Conservation (phyloP, 2,113 vertebrate genomes). For the Tachysurus vachellii region DNA sequence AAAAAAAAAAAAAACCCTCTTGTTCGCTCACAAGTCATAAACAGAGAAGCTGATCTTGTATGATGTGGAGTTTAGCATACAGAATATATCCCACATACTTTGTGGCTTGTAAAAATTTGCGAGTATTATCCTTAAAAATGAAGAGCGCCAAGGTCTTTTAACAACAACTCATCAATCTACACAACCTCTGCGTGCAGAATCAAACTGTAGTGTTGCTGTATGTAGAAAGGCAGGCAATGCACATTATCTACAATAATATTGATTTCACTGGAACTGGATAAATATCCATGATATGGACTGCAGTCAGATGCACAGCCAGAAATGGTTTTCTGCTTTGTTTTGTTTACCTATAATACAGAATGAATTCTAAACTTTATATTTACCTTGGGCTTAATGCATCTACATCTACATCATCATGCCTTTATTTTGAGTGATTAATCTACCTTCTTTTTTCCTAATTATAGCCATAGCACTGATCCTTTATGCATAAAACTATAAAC, state of each 20-base stretch:
- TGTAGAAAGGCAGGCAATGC: background rate
- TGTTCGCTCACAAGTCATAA: constrained; percentile 33
- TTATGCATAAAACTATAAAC: background rate
- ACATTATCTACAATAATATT: background rate
- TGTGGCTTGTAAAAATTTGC: constrained; percentile 18
- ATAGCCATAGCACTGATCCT: background rate
- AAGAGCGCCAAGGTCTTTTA: background rate
- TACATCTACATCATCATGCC: background rate
- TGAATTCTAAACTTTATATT: background rate
- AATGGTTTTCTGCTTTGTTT: background rate
- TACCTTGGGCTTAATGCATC: background rate
- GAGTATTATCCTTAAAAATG: background rate
- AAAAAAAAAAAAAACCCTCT: constrained; percentile 38
- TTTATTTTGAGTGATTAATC: background rate
- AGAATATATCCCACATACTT: constrained; percentile 23
- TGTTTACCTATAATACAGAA: background rate
- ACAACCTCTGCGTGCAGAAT: background rate
- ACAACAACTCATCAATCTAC: background rate
- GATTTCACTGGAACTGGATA: constrained; percentile 3
- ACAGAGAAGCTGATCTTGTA: constrained; percentile 34
- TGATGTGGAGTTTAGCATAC: constrained; percentile 38
- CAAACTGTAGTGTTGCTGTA: background rate
- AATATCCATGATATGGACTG: background rate
- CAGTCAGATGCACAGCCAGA: background rate
- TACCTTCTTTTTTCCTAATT: background rate